A percentile compares a stretch with the other conserved stretches of the same genome.
phyloP scores from a whole-genome alignment of 2,797 vertebrate genomes.

The Myioborus melanocephalus region DNA sequence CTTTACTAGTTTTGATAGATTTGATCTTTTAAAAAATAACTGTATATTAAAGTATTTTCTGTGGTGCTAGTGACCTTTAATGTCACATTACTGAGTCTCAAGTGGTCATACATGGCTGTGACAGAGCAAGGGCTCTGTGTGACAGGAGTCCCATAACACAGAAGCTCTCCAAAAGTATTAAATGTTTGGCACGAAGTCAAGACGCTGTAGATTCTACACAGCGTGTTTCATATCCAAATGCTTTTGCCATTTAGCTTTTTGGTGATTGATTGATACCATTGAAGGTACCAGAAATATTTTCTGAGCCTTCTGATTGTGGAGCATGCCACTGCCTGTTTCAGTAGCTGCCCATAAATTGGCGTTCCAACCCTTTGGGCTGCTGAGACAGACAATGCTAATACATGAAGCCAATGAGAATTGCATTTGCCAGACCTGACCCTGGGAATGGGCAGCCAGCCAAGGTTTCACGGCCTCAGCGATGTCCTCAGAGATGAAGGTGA shows the following conservation, averaged over 20 bases:
- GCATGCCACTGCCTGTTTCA: not conserved
- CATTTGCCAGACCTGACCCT: not conserved
- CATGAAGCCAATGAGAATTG: not conserved
- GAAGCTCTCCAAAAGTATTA: constrained; percentile 1
- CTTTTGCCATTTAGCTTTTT: not conserved
- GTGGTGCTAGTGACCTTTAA: not conserved
- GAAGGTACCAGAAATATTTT: not conserved
- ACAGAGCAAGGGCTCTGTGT: not conserved
- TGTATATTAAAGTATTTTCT: not conserved
- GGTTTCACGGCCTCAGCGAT: not conserved
- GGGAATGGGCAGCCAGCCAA: not conserved
- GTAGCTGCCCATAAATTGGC: not conserved
- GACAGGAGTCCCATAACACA: not conserved
- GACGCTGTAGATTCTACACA: not conserved
- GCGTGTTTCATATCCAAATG: not conserved
- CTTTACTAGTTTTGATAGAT: not conserved
- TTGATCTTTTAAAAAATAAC: not conserved
- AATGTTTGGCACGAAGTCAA: not conserved
- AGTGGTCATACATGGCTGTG: constrained; percentile 16
- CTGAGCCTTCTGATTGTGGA: not conserved
- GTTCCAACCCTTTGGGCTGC: not conserved
- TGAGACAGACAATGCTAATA: not conserved
- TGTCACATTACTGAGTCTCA: not conserved
- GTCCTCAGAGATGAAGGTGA: not conserved
- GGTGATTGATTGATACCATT: not conserved